A percentile compares a stretch with the other conserved stretches of the same genome.
Conservation (phyloP, 2,888 invertebrate species). For the Amblyjoppa fuscipennis region DNA sequence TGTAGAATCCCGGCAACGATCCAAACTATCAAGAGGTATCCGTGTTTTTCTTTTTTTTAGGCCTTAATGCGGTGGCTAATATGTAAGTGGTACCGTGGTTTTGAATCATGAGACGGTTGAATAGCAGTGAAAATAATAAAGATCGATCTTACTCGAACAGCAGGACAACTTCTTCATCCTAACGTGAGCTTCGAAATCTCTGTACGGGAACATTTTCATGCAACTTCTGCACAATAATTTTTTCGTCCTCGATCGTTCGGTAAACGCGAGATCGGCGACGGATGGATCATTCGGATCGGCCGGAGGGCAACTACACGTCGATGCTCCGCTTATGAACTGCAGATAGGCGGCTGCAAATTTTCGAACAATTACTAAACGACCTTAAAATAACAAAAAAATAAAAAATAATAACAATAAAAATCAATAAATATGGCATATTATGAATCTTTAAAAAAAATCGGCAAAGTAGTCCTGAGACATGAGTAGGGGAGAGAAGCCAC, state of each 20-base stretch:
- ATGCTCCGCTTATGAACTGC: conserved; percentile 75
- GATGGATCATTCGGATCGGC: conserved; percentile 57
- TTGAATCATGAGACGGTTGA: too few species aligned
- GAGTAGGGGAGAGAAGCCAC: too few species aligned
- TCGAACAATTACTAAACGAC: neutral
- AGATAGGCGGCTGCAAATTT: conserved; percentile 76
- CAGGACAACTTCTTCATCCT: conserved; percentile 76
- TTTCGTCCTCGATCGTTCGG: conserved; percentile 73
- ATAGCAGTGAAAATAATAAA: too few species aligned
- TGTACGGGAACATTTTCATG: conserved; percentile 74
- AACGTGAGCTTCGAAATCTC: conserved; percentile 76
- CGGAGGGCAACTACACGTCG: conserved; percentile 76
- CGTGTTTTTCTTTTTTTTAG: too few species aligned
- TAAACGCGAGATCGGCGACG: conserved; percentile 67
- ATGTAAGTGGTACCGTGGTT: too few species aligned
- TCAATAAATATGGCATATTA: neutral
- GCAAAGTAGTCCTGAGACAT: too few species aligned
- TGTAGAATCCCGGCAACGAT: too few species aligned
- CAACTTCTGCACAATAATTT: conserved; percentile 79
- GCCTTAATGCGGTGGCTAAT: too few species aligned
- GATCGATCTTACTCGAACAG: conserved; percentile 76
- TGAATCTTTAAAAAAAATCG: too few species aligned
- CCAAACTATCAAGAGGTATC: too few species aligned
- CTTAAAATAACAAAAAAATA: neutral
- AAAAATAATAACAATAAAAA: neutral